Evolutionary conservation across 2,113 vertebrate genomes (phyloP).

Genomic region (Otus sunia): DNA sequence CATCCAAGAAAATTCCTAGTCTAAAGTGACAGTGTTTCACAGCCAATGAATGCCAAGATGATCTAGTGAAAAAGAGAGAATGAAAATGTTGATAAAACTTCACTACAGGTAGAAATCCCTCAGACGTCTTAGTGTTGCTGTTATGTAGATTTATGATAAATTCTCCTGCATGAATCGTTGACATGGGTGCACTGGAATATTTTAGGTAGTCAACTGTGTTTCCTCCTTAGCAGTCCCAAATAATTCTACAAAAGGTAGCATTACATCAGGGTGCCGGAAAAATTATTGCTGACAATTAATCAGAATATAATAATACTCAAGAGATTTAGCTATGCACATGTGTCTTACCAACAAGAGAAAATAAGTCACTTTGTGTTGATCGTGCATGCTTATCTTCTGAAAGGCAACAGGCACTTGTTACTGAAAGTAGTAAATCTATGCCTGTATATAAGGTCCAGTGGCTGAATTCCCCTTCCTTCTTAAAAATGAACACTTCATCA

Average conservation of each 20-base stretch:
- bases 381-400: not conserved
- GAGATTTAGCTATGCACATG: not conserved
- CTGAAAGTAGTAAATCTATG: not conserved
- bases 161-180: not conserved
- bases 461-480: not conserved
- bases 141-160: not conserved
- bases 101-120: not conserved
- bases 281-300: not conserved
- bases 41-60: not conserved
- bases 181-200: not conserved
- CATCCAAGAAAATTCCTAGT: not conserved
- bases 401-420: not conserved
- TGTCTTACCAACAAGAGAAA: not conserved
- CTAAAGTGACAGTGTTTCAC: not conserved
- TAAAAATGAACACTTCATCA: not conserved
- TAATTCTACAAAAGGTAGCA: not conserved
- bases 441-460: not conserved
- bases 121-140: not conserved
- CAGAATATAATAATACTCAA: not conserved
- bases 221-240: not conserved
- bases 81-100: not conserved
- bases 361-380: not conserved
- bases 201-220: not conserved
- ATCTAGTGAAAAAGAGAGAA: not conserved
- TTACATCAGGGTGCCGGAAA: not conserved